phyloP scores from a whole-genome alignment of 2,888 invertebrate species.

The Himalopsyche japonica region DNA sequence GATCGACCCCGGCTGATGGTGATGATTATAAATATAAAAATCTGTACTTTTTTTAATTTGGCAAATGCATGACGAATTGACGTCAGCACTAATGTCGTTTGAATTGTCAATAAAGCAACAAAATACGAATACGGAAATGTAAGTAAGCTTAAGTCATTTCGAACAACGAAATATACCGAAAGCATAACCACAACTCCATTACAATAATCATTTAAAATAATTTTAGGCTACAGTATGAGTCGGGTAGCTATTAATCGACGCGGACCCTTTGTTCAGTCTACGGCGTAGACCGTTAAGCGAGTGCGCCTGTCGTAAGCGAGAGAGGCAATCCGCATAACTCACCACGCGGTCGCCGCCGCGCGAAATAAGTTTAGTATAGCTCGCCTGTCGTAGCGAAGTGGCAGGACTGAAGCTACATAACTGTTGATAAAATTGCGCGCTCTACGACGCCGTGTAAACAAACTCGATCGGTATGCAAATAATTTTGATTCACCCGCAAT shows the following conservation, averaged over 20 bases:
- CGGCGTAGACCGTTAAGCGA: neutral
- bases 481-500: too few species aligned
- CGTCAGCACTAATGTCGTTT: too few species aligned
- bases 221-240: neutral
- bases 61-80: too few species aligned
- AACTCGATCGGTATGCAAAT: neutral
- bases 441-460: neutral
- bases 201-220: neutral
- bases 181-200: too few species aligned
- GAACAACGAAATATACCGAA: too few species aligned
- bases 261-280: neutral
- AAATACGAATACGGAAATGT: too few species aligned
- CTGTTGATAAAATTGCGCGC: neutral
- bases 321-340: neutral
- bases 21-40: too few species aligned
- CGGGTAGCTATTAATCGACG: neutral
- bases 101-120: too few species aligned
- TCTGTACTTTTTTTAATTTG: too few species aligned
- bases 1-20: too few species aligned
- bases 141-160: too few species aligned
- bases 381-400: constrained; percentile 6
- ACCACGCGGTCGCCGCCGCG: neutral
- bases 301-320: neutral
- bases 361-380: constrained; percentile 2
- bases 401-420: neutral